These are phyloP conservation scores for Porites australiensis DNA, from an alignment of 64 coral and sea anemone species.

Conservation along the genomic window DNA sequence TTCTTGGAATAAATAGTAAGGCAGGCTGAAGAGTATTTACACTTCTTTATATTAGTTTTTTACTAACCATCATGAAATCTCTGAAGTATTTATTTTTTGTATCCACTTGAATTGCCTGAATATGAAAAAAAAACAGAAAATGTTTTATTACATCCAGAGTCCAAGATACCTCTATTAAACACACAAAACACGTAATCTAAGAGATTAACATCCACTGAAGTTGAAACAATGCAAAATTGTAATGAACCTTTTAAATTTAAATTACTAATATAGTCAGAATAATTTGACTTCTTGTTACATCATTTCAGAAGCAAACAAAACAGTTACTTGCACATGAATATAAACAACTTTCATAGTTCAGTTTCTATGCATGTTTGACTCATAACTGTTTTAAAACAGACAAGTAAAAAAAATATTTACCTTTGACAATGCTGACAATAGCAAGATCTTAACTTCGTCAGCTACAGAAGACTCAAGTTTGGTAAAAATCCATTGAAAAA, in stretches of 20 bases:
- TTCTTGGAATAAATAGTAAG: background rate
- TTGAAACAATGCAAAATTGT: no score
- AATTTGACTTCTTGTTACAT: background rate
- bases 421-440: constrained; percentile 70
- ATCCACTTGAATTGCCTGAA: constrained; percentile 54
- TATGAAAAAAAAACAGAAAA: background rate
- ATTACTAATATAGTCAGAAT: no score
- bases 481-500: constrained; percentile 74
- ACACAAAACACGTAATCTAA: no score
- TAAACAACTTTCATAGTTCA: no score
- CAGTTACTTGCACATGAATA: no score
- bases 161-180: background rate
- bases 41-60: background rate
- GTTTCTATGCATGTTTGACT: no score
- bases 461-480: constrained; percentile 76
- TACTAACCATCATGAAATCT: constrained; percentile 65
- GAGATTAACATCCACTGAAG: no score
- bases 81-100: constrained; percentile 54
- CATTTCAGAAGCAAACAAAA: no score
- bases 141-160: background rate
- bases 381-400: no score
- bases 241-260: no score
- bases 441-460: constrained; percentile 69
- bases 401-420: background rate
- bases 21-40: no score